Evolutionary conservation across 2,888 invertebrate genomes (phyloP).

Genomic region (Mythimna loreyi): DNA sequence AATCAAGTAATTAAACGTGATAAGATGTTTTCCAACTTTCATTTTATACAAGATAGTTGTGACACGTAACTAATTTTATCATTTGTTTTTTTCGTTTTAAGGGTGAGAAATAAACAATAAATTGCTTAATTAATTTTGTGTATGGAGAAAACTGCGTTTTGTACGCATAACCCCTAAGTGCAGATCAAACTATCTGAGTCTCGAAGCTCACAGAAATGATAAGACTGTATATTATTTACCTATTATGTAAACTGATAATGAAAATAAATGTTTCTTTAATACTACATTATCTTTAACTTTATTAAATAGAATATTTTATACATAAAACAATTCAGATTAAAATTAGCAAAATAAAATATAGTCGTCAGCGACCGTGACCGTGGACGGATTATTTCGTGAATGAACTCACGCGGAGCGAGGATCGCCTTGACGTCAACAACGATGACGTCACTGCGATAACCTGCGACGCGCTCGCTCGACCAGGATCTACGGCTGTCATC

Average conservation of each 20-base stretch:
- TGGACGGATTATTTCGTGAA: slow-evolving; percentile 84
- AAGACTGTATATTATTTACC: slow-evolving; percentile 5
- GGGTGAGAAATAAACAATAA: not conserved
- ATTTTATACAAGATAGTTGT: slow-evolving; percentile 1
- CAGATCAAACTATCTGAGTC: not conserved
- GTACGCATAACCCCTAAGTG: not conserved
- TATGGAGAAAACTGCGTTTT: not conserved
- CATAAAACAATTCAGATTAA: slow-evolving; percentile 12
- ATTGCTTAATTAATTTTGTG: not conserved
- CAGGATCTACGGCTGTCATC: slow-evolving; percentile 67
- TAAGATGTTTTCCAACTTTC: not conserved
- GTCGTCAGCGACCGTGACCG: slow-evolving; percentile 77
- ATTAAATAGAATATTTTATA: not conserved
- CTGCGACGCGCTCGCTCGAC: slow-evolving; percentile 62
- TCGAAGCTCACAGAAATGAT: slow-evolving; percentile 7
- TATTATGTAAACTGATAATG: not conserved
- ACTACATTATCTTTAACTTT: not conserved
- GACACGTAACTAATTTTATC: not conserved
- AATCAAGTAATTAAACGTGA: slow-evolving; percentile 1
- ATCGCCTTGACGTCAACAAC: slow-evolving; percentile 78
- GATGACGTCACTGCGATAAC: slow-evolving; percentile 79
- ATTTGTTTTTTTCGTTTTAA: not conserved
- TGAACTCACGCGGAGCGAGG: slow-evolving; percentile 81
- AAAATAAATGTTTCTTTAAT: slow-evolving; percentile 4
- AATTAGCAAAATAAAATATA: slow-evolving; percentile 45